Base-by-base conservation (phyloP, 1,140 invertebrate species). In the Drosophila arizonae region DNA sequence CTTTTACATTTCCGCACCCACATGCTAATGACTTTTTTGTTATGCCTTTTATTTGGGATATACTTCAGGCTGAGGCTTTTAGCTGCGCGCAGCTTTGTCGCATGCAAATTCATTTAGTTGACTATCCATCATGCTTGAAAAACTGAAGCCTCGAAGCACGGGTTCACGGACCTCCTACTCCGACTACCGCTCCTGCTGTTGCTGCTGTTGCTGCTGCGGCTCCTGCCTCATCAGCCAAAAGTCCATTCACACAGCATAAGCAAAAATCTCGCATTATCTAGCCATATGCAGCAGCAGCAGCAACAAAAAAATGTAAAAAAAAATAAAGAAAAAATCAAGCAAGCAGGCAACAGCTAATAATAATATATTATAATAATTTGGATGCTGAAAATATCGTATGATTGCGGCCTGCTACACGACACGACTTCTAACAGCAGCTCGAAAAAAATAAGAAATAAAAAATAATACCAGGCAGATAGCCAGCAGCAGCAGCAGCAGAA, bases 331-430 rank as follows among this genome's bases (percentile, higher is more conserved):
- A 81, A 72, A 66, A 72, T 45, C 43, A 45, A 45, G 43, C 43
- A 15, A 15, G 43, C 68, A 66, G 30, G 67, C 86, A 76, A 77
- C 81, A 75, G 82, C 72, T 74, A 84, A 87, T 90, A 90, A 90
- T 90, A 90, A 90, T 90, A 90, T 90, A 90, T 90, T 90, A 90
- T 90, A 90, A 90, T 90, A 90, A 90, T 90, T 90, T 90, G 58
- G 79, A 76, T 81, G 90, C 81, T 90, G 89, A 86, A 90, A 90
- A 89, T 86, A 90, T 78, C 71, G 64, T 87, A 78, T 90, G 89
- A 90, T 90, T 86, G 72, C 69, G 66, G 56, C 48, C 72, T 73
- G 58, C 56, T 54, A 33, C 61, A 57, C 62, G 62, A 74, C 50
- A 73, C 76, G 76, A 77, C 66, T 77, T 88, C 84, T 88, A 88